Conservation (phyloP, 2,113 vertebrate species). For the Rhynchomys soricoides region DNA sequence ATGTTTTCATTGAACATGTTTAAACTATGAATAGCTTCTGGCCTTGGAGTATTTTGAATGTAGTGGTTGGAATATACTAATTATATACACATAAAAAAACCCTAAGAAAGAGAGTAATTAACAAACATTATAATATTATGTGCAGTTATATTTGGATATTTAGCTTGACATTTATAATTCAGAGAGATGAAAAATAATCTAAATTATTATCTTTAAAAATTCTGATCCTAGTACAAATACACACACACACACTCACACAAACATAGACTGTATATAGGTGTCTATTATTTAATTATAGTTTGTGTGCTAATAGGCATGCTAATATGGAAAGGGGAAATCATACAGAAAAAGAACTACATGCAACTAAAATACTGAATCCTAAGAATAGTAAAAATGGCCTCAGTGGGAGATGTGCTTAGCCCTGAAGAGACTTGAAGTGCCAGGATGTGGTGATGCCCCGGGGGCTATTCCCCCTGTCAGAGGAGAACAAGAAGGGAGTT, state of each 20-base stretch:
- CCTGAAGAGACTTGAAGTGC: no score
- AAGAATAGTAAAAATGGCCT: not conserved
- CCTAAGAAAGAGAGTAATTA: not conserved
- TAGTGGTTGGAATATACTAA: not conserved
- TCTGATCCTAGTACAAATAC: not conserved
- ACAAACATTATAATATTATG: not conserved
- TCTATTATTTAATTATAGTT: not conserved
- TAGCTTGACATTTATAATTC: not conserved
- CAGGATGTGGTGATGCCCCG: no score
- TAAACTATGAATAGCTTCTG: not conserved
- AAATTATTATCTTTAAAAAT: not conserved
- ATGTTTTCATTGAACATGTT: not conserved
- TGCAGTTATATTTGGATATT: not conserved
- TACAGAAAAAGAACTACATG: not conserved
- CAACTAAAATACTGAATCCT: not conserved
- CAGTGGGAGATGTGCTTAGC: no score
- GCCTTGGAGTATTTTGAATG: not conserved
- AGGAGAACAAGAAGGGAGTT: no score
- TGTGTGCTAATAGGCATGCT: not conserved
- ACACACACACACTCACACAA: not conserved
- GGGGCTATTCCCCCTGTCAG: no score
- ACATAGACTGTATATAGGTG: not conserved
- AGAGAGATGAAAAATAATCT: not conserved
- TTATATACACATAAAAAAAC: not conserved
- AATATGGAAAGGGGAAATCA: not conserved